Conservation (phyloP, 35 echinoderm and acorn worm species). For the Apostichopus parvimensis region DNA sequence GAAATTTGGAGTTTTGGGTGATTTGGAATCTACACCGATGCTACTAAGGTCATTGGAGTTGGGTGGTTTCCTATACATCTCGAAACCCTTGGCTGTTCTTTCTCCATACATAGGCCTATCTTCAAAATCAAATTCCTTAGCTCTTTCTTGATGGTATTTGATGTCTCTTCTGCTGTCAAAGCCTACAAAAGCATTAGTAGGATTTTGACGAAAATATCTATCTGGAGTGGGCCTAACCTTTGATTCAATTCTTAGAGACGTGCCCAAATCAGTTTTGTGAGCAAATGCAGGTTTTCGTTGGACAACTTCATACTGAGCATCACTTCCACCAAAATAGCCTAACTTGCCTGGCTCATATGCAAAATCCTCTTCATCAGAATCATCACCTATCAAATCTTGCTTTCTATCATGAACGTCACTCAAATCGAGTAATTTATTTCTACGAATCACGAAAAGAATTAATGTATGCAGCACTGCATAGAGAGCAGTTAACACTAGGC, state of each 20-base stretch:
- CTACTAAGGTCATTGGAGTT: not conserved
- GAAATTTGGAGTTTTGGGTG: not conserved
- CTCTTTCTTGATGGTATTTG: not conserved
- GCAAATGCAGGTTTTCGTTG: not conserved
- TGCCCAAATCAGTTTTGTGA: not conserved
- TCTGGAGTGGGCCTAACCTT: not conserved
- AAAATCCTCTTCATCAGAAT: constrained; percentile 5
- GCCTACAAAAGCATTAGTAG: not conserved
- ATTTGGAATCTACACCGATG: not conserved
- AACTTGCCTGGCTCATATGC: not conserved
- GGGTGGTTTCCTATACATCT: not conserved
- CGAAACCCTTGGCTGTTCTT: not conserved
- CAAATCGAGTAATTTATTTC: not conserved
- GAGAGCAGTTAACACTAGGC: constrained; percentile 44
- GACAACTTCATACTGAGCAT: not conserved
- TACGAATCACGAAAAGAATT: constrained; percentile 23
- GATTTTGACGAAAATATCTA: not conserved
- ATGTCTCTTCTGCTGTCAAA: not conserved
- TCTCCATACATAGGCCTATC: not conserved
- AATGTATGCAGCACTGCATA: not conserved
- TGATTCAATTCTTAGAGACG: not conserved
- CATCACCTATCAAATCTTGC: not conserved
- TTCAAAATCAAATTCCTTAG: not conserved
- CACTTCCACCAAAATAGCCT: constrained; percentile 16
- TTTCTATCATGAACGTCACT: not conserved